Conservation (phyloP, 2,888 invertebrate genomes). For the Athalia circularis region DNA sequence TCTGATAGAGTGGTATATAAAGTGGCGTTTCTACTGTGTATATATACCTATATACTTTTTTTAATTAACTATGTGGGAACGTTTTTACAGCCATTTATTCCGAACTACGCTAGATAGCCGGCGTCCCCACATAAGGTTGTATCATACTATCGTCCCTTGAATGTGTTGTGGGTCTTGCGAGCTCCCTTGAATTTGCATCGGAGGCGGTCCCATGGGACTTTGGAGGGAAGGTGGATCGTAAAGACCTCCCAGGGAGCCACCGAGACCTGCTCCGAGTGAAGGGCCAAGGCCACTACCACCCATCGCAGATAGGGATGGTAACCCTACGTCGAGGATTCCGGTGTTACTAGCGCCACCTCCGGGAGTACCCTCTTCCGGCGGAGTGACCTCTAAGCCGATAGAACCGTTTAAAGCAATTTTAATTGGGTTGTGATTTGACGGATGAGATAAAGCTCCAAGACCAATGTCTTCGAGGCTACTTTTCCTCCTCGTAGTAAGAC, state of each 20-base stretch:
- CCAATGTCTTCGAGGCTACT: conserved; percentile 92
- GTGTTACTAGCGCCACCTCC: conserved; percentile 76
- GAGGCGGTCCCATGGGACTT: conserved; percentile 56
- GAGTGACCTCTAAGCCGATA: conserved; percentile 85
- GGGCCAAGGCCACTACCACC: conserved; percentile 54
- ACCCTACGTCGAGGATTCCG: conserved; percentile 75
- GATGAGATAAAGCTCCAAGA: conserved; percentile 80
- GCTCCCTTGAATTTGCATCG: conserved; percentile 61
- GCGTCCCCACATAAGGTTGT: conserved; percentile 95
- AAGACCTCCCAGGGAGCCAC: conserved; percentile 73
- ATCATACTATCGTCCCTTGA: conserved; percentile 96
- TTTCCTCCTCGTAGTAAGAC: conserved; percentile 84
- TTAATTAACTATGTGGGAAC: conserved; percentile 71
- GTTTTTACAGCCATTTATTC: conserved; percentile 82
- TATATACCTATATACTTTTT: not conserved
- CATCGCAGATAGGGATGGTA: conserved; percentile 69
- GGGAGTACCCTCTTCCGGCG: conserved; percentile 77
- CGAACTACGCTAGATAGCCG: conserved; percentile 86
- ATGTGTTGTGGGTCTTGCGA: conserved; percentile 83
- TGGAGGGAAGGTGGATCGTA: conserved; percentile 75
- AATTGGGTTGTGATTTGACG: conserved; percentile 85
- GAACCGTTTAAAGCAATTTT: conserved; percentile 91
- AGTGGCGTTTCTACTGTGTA: too few species aligned
- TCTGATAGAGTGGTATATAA: too few species aligned
- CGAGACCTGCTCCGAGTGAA: conserved; percentile 63